Base-by-base conservation (phyloP, 2,797 vertebrate genomes). In the Meda fulgida region DNA sequence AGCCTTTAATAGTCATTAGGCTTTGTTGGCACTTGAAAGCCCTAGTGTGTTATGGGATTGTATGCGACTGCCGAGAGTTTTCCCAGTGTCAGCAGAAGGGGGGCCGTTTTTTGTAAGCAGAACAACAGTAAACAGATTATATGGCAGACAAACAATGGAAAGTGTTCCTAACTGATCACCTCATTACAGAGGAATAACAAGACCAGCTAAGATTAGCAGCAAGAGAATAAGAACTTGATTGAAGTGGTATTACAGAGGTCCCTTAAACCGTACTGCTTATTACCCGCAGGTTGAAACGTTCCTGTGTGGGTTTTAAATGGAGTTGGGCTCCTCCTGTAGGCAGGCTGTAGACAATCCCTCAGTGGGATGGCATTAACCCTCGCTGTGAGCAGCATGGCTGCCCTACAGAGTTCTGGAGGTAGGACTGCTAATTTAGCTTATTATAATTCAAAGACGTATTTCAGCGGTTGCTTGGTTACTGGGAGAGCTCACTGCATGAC, bases 391-490 rank as follows among this genome's bases (percentile, higher is more conserved):
- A 81, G 78, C 80, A 77, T 11, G 29, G 21, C 14, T 38, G 65
- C 55, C 78, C 81, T 73, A 67, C 71, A 48, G 55, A 48, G 55
- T 40, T 73, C 65, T 76, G 69, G 81, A 82, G 31, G 75, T 77
- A 66, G 43, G 66, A 75, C 82, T 75, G 18, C 65, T 87, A 83
- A 89, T 88, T 72, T 85, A 31, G 26, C 80, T 79, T 73, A 66
- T 84, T 85, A 86, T 85, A 83, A 88, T 80, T 86, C 81, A 80
- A 69, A 84, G 70, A 81, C 36, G 51, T 65, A 84, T 71, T 23
- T 53, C 38, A 77, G 40, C n/a, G 40, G 89, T 89, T 89, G 89
- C 89, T 85, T 88, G 75, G 89, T 81, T 89, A 87, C 88, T 23
- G 21, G 36, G 73, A 80, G 66, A 67, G 60, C 82, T 71, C 79